Evolutionary conservation across 2,888 invertebrate genomes (phyloP).

Genomic region (Ganaspis brasiliensis): DNA sequence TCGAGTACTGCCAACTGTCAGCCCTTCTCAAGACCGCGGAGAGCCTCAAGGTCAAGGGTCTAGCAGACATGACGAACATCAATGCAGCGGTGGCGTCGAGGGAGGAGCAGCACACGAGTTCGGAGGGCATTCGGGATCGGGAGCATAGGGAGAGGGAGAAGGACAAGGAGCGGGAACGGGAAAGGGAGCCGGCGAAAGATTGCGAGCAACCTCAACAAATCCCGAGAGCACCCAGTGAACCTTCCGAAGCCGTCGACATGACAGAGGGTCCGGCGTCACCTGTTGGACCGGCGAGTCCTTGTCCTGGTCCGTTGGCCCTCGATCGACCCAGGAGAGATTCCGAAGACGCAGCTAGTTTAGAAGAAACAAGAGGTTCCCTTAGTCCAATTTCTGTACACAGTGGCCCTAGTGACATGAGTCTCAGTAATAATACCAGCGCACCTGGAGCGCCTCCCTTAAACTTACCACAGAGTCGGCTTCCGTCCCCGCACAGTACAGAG

Average conservation of each 20-base stretch:
- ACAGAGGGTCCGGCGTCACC: constrained; percentile 67
- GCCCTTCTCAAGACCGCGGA: constrained; percentile 95
- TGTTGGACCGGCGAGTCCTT: constrained; percentile 76
- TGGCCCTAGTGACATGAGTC: constrained; percentile 83
- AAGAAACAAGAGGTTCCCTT: constrained; percentile 77
- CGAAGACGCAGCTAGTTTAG: constrained; percentile 76
- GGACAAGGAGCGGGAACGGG: constrained; percentile 60
- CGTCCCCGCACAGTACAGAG: constrained; percentile 86
- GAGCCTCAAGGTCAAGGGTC: constrained; percentile 95
- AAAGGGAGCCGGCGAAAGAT: constrained; percentile 65
- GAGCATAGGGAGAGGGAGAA: constrained; percentile 62
- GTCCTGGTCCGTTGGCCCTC: constrained; percentile 78
- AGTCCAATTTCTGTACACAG: constrained; percentile 81
- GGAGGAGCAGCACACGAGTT: constrained; percentile 69
- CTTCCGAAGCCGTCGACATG: constrained; percentile 73
- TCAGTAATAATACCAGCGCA: constrained; percentile 81
- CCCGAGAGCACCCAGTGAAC: constrained; percentile 69
- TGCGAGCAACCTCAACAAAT: constrained; percentile 63
- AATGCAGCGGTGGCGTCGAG: constrained; percentile 83
- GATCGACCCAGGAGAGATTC: constrained; percentile 75
- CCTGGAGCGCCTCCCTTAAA: constrained; percentile 77
- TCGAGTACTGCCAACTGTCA: constrained; percentile 95
- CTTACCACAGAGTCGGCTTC: constrained; percentile 79
- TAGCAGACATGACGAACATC: constrained; percentile 95
- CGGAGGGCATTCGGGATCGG: constrained; percentile 71